phyloP scores from a whole-genome alignment of 2,113 vertebrate genomes.

The Actenoides hombroni region DNA sequence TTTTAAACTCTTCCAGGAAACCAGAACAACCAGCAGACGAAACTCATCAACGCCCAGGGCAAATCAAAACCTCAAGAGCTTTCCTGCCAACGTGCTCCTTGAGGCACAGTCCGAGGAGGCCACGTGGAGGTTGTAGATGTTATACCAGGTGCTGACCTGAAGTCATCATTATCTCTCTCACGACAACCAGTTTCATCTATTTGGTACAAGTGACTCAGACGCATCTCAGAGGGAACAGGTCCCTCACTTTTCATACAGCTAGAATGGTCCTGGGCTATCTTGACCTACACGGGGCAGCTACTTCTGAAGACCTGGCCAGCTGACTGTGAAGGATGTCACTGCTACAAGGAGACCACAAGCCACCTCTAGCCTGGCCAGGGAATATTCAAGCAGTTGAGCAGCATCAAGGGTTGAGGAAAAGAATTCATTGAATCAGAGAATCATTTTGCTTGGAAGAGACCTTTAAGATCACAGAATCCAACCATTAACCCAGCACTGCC shows the following conservation, averaged over 20 bases:
- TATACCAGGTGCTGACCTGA: background rate
- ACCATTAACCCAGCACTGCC: too few relatives aligned
- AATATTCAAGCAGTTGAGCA: background rate
- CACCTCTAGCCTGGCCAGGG: background rate
- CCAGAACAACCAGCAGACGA: background rate
- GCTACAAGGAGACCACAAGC: background rate
- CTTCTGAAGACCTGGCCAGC: background rate
- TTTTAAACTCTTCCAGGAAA: background rate
- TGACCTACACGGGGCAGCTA: background rate
- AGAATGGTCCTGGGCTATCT: too few relatives aligned
- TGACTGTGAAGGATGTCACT: too few relatives aligned
- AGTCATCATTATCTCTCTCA: fast-evolving
- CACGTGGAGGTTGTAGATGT: fast-evolving
- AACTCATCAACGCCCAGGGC: background rate
- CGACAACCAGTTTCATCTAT: background rate
- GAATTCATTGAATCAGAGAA: fast-evolving
- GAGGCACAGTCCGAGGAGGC: fast-evolving
- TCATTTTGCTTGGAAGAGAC: background rate
- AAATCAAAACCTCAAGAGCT: background rate
- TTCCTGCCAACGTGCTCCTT: background rate
- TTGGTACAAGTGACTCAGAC: background rate
- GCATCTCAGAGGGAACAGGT: fast-evolving
- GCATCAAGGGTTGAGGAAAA: background rate
- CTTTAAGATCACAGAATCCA: too few relatives aligned
- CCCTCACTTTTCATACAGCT: background rate